These are phyloP conservation scores for Onychomys arenicola DNA, from an alignment of 2,797 vertebrate genomes.

Conservation along the genomic window DNA sequence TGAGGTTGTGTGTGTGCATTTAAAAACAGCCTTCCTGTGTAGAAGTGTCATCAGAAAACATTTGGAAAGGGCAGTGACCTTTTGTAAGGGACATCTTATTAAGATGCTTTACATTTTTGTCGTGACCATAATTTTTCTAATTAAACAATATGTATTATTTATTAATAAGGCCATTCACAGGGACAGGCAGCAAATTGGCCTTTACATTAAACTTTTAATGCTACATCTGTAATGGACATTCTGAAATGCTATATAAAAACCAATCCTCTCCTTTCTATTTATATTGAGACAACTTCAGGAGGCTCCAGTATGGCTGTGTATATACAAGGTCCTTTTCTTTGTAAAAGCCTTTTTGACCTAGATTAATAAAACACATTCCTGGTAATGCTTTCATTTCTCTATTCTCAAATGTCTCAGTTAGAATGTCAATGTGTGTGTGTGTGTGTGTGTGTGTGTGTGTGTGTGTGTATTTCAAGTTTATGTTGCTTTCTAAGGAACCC, in stretches of 20 bases:
- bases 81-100: slow-evolving; percentile 81
- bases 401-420: neutral
- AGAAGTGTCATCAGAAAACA: slow-evolving; percentile 80
- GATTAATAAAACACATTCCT: slow-evolving; percentile 29
- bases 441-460: too few species aligned
- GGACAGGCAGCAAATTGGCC: slow-evolving; percentile 82
- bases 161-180: slow-evolving; percentile 82
- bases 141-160: slow-evolving; percentile 85
- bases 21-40: slow-evolving; percentile 66
- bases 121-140: slow-evolving; percentile 83
- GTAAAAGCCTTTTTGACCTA: slow-evolving; percentile 11
- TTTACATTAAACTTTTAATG: slow-evolving; percentile 83
- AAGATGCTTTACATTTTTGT: slow-evolving; percentile 86
- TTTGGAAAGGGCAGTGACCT: slow-evolving; percentile 83
- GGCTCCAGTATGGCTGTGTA: neutral
- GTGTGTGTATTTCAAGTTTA: neutral
- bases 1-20: slow-evolving; percentile 39
- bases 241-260: slow-evolving; percentile 62
- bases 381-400: neutral
- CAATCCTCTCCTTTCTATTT: slow-evolving; percentile 41
- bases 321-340: slow-evolving; percentile 40
- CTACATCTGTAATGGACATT: slow-evolving; percentile 75
- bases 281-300: slow-evolving; percentile 1
- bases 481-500: neutral
- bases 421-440: neutral